phyloP scores from a whole-genome alignment of 2,797 vertebrate species.

The Hipposideros larvatus region DNA sequence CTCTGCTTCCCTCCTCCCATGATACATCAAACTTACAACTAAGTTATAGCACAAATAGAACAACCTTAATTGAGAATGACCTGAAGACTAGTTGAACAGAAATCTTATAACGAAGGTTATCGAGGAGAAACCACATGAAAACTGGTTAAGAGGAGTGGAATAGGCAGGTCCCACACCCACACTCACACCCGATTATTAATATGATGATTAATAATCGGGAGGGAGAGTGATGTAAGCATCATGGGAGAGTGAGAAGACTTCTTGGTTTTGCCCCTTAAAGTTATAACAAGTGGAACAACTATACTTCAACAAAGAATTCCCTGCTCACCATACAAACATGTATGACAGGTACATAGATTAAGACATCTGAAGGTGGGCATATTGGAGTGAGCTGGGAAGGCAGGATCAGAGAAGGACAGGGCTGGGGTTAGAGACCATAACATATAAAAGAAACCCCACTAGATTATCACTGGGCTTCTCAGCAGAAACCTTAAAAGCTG shows the following conservation, averaged over 20 bases:
- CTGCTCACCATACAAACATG: not conserved
- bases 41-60: no score
- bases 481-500: no score
- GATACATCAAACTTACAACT: not conserved
- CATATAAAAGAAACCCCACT: no score
- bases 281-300: not conserved
- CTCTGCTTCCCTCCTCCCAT: no score
- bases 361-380: not conserved
- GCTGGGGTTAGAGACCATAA: no score
- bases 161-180: accelerated
- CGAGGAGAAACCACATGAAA: not conserved
- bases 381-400: not conserved
- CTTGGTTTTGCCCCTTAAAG: not conserved
- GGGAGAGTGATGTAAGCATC: not conserved
- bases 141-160: not conserved
- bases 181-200: no score
- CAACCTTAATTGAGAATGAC: no score
- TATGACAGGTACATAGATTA: not conserved
- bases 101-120: not conserved
- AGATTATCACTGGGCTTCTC: no score
- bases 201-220: not conserved
- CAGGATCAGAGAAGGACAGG: not conserved
- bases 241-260: not conserved
- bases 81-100: no score
- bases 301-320: not conserved